Base-by-base conservation (phyloP, 35 echinoderm and acorn worm species). In the Amphiura filiformis region DNA sequence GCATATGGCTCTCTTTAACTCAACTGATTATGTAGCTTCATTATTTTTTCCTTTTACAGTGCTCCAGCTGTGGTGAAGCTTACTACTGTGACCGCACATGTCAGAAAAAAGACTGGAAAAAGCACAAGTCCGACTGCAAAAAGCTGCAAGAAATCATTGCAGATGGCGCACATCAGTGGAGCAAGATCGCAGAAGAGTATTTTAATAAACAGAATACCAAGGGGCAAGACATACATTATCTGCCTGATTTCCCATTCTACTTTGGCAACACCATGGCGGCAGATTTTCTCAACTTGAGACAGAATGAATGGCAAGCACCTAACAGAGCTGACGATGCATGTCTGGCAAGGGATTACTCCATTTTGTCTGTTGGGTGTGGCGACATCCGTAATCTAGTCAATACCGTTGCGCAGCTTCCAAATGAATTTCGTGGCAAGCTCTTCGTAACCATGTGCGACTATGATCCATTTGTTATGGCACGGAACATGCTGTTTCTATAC, bases 391-490 rank as follows among this genome's bases (percentile, higher is more conserved):
- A 90, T 33, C 38, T 82, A 7, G 70, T 94, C 3, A 47, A 87
- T 4, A 94, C 93, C n/a, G 61, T 86, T 0, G 78, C 79, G 22
- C 90, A 88, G 22, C 79, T 94, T 18, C 88, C 93, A 11, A 34
- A 3, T 0, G 31, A 56, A 1, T 94, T 82, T 79, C 80, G 2
- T 35, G 93, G 93, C 38, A 80, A 87, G 0, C 31, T 94, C 31
- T 38, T 3, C 9, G 86, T 90, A 56, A 85, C 80, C 17, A 26
- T 90, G 82, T 75, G 83, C 32, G 89, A 90, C 75, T 39, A 76
- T 42, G 82, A 90, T 83, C 89, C 81, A 0, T 90, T 90, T 85
- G 35, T 84, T 15, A 90, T 90, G 89, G 89, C 89, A 76, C 76
- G 89, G 47, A 90, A 90, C 56, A 81, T 84, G 32, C 65, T 90